phyloP scores from a whole-genome alignment of 2,113 vertebrate species.

The Spea multiplicata region DNA sequence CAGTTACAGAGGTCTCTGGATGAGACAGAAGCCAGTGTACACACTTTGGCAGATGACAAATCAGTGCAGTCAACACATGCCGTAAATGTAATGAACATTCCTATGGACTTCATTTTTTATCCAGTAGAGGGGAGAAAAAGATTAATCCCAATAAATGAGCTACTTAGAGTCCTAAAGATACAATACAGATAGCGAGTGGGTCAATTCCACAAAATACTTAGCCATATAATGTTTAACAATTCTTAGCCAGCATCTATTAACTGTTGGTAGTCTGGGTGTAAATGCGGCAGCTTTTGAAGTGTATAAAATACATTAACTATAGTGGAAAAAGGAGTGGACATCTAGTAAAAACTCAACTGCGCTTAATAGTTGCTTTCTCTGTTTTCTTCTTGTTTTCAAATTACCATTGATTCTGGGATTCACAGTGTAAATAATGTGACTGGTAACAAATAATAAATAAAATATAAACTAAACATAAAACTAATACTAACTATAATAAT shows the following conservation, averaged over 20 bases:
- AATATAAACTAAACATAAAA: too few relatives aligned
- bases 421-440: too few relatives aligned
- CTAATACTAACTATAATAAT: too few relatives aligned
- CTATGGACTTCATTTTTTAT: conserved; percentile 78
- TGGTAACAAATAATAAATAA: too few relatives aligned
- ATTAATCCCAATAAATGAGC: conserved; percentile 60
- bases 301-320: too few relatives aligned
- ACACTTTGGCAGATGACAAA: conserved; percentile 74
- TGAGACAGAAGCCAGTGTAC: conserved; percentile 75
- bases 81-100: conserved; percentile 73
- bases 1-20: conserved; percentile 67
- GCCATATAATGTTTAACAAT: conserved; percentile 21
- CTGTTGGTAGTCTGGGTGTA: too few relatives aligned
- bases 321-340: too few relatives aligned
- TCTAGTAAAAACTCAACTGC: too few relatives aligned
- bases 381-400: too few relatives aligned
- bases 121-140: conserved; percentile 57
- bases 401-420: too few relatives aligned
- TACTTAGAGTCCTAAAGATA: conserved; percentile 53
- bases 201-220: conserved; percentile 21
- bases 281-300: too few relatives aligned
- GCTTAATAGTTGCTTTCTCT: too few relatives aligned
- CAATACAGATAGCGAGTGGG: conserved; percentile 36
- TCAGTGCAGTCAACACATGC: conserved; percentile 70
- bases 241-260: conserved; percentile 7